These are phyloP conservation scores for Sarcophaga subvicina DNA, from an alignment of 2,888 invertebrate species.

Conservation along the genomic window DNA sequence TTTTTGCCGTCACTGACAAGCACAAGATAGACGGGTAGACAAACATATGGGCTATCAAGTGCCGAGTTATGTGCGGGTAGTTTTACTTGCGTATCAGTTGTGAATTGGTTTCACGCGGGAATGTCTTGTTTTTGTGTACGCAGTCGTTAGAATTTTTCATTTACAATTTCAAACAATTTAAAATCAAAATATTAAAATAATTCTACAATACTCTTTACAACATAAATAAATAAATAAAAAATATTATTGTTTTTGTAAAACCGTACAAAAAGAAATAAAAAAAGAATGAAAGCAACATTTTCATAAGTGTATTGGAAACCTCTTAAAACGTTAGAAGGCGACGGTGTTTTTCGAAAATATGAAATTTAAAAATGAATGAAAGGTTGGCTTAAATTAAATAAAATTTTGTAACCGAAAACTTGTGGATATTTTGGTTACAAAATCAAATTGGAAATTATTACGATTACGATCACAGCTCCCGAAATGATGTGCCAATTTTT, in stretches of 20 bases:
- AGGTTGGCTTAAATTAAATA: neutral
- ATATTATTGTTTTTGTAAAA: neutral
- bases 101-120: conserved; percentile 77
- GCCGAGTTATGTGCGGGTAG: conserved; percentile 60
- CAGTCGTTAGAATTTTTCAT: conserved; percentile 59
- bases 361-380: neutral
- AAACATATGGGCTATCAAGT: conserved; percentile 26
- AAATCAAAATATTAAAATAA: neutral
- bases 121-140: conserved; percentile 72
- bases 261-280: neutral
- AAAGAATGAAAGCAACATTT: neutral
- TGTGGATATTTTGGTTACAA: conserved; percentile 70
- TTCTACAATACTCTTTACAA: neutral
- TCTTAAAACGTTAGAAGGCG: conserved; percentile 34
- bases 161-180: neutral
- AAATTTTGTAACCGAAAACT: conserved; percentile 66
- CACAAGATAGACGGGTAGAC: neutral
- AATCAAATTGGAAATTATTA: conserved; percentile 36
- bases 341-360: conserved; percentile 35
- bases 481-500: conserved; percentile 38
- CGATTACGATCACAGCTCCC: neutral
- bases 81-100: conserved; percentile 76
- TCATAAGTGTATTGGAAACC: neutral
- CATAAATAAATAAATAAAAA: neutral
- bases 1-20: conserved; percentile 30